A percentile compares a stretch with the other conserved stretches of the same genome.
These are phyloP conservation scores for Pedionomus torquatus DNA, from an alignment of 2,113 vertebrate genomes.

Conservation along the genomic window DNA sequence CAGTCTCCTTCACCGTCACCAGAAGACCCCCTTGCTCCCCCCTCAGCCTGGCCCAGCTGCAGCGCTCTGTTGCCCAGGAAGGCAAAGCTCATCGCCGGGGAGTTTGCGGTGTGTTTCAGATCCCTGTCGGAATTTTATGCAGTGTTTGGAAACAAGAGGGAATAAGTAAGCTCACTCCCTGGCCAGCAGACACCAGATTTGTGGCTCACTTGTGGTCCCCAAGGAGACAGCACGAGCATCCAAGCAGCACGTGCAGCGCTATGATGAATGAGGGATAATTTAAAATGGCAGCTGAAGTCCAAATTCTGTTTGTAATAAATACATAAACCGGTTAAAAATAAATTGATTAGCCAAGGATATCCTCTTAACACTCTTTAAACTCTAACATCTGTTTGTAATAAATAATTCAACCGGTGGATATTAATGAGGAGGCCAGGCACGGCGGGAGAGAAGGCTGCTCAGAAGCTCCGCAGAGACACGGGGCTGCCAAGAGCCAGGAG, in stretches of 20 bases:
- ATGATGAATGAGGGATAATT: not conserved
- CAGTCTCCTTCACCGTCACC: not conserved
- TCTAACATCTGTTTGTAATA: slow-evolving; percentile 68
- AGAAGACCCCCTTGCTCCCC: not conserved
- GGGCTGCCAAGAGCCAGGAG: not conserved
- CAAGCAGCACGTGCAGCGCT: not conserved
- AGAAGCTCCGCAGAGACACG: not conserved
- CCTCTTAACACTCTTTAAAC: slow-evolving; percentile 65
- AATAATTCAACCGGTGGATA: slow-evolving; percentile 62
- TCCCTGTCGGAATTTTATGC: not conserved
- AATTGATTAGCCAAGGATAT: slow-evolving; percentile 68
- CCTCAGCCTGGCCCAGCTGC: not conserved
- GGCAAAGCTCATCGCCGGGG: not conserved
- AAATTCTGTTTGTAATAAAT: slow-evolving; percentile 32
- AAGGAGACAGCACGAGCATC: not conserved
- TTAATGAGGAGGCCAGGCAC: slow-evolving; percentile 44
- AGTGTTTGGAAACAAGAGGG: not conserved
- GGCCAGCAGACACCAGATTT: not conserved
- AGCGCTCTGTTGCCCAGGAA: not conserved
- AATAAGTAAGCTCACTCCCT: not conserved
- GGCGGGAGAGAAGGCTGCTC: not conserved
- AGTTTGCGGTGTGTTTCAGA: not conserved
- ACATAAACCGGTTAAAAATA: slow-evolving; percentile 53
- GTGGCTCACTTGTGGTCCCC: not conserved
- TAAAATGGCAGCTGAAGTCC: slow-evolving; percentile 4